Base-by-base conservation (phyloP, 2,113 vertebrate genomes). In the Empidonax alnorum region DNA sequence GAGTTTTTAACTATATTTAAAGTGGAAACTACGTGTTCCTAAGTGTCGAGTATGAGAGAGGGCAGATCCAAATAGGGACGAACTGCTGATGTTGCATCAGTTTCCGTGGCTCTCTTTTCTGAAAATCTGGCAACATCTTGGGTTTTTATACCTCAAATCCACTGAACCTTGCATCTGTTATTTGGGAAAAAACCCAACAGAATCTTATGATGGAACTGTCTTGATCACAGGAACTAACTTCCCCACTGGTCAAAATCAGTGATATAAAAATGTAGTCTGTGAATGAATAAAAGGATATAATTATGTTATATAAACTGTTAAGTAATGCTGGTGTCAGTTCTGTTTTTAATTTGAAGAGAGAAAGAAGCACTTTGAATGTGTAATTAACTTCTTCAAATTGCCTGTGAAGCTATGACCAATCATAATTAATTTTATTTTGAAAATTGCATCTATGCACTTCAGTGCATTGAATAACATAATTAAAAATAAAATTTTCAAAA, bases 341-440 rank as follows among this genome's bases (percentile, higher is more conserved):
- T 83, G 55, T 2, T 77, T 83, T 86, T 92, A 78, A 93, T 90
- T 93, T 90, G 37, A 89, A 67, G 84, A 68, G 35, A 83, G 61
- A 89, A 89, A 89, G 77, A 28, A 81, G 39, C 31, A 35, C 58
- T 92, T 74, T 86, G 84, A 92, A 87, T 89, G 41, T 90, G 47
- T 86, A 90, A 93, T 91, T 90, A 94, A 88, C 85, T 63, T 93
- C 46, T 94, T 92, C 68, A 94, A 94, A 94, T 95, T 91, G 88
- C 46, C 71, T 80, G 10, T 52, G 63, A 62, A 62, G 58, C 79
- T 93, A 52, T 78, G 85, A 87, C 85, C 82, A 85, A 46, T 77
- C 77, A 23, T 80, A 83, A 94, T 96, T 87, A 89, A 87, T 93
- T 95, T 88, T 93, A 63, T 47, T 93, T 95, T 90, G 52, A 90